Conservation (phyloP, 2,888 invertebrate species). For the Lochmaea capreae region DNA sequence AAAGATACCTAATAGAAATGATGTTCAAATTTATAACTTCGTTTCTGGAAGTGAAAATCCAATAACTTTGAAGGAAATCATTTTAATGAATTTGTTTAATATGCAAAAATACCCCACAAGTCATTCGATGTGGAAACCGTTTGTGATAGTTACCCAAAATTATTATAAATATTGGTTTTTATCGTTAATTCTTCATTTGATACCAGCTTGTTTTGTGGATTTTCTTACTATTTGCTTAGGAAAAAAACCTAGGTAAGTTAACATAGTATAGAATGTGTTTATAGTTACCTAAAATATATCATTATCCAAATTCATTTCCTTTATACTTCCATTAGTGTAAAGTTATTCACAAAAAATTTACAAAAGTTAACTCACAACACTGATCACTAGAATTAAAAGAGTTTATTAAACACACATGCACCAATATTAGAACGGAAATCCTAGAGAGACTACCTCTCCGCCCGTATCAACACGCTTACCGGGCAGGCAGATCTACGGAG, state of each 20-base stretch:
- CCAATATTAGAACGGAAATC: no score
- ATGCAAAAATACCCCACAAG: constrained; percentile 68
- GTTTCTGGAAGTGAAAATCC: constrained; percentile 85
- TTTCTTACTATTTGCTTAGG: constrained; percentile 64
- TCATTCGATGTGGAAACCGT: constrained; percentile 68
- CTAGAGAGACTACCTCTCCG: no score
- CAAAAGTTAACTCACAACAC: no score
- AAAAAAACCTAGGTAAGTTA: constrained; percentile 61
- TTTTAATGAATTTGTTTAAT: constrained; percentile 66
- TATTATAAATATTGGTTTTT: constrained; percentile 63
- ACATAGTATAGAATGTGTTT: not conserved
- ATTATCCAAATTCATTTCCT: no score
- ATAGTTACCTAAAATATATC: no score
- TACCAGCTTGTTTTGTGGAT: constrained; percentile 74
- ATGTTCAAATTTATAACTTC: constrained; percentile 81
- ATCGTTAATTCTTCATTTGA: constrained; percentile 70
- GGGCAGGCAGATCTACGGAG: no score
- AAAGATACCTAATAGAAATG: not conserved
- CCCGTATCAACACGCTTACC: no score
- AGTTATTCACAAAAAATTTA: no score
- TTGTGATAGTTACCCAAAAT: constrained; percentile 52
- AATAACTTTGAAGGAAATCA: constrained; percentile 82
- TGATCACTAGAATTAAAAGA: no score
- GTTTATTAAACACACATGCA: no score
- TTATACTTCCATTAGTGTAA: no score